phyloP scores from a whole-genome alignment of 2,113 vertebrate genomes.

The Alligator mississippiensis region DNA sequence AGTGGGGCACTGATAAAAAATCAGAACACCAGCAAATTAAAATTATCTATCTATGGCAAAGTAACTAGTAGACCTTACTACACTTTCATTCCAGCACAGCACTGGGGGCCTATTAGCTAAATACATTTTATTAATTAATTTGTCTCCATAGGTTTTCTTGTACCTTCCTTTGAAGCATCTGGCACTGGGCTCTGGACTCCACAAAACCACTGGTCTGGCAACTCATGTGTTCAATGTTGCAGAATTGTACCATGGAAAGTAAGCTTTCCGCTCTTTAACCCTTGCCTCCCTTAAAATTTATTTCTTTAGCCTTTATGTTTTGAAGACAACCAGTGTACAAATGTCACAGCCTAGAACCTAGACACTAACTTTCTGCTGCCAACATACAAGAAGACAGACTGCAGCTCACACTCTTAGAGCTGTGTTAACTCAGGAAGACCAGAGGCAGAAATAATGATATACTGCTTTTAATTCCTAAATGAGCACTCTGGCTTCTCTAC shows the following conservation, averaged over 20 bases:
- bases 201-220: fast-evolving
- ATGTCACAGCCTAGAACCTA: not conserved
- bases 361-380: fast-evolving
- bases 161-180: fast-evolving
- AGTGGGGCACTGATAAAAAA: not conserved
- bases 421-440: not conserved
- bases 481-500: not conserved
- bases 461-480: not conserved
- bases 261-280: not conserved
- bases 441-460: not conserved
- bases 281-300: not conserved
- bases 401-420: not conserved
- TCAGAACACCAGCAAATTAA: not conserved
- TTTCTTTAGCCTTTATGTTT: not conserved
- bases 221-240: not conserved
- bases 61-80: too few species aligned
- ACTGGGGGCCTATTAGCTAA: not conserved
- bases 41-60: not conserved
- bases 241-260: not conserved
- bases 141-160: not conserved
- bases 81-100: too few species aligned
- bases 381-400: not conserved
- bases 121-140: not conserved
- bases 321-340: not conserved
- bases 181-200: fast-evolving